Percentiles rank a stretch among this genome's conserved stretches.
Evolutionary conservation across 2,888 invertebrate species (phyloP).

Genomic region (Pediacus dermestoides): DNA sequence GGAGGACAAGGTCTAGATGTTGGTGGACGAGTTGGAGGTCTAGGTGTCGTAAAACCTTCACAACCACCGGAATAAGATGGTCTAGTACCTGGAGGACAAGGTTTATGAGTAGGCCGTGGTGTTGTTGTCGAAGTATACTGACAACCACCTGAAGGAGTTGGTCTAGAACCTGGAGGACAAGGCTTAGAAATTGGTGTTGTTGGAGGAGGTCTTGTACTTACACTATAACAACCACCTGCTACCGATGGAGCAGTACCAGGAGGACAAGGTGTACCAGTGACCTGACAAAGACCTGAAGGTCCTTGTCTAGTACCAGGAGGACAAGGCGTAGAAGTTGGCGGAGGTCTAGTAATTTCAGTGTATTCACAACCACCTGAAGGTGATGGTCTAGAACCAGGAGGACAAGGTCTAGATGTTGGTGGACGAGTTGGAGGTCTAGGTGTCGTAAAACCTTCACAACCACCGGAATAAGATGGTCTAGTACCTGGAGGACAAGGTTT

Average conservation of each 20-base stretch:
- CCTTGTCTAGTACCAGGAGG: neutral
- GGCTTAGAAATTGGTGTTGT: slow-evolving; percentile 15
- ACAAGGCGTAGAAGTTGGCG: neutral
- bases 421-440: slow-evolving; percentile 2
- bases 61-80: slow-evolving; percentile 5
- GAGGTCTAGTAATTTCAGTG: neutral
- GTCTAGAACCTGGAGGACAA: slow-evolving; percentile 18
- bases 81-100: slow-evolving; percentile 2
- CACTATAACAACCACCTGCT: slow-evolving; percentile 8
- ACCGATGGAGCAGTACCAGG: slow-evolving; percentile 12
- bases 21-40: no score
- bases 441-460: neutral
- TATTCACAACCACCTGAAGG: slow-evolving; percentile 4
- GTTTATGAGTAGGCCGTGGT: slow-evolving; percentile 16
- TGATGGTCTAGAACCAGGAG: neutral
- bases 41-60: slow-evolving; percentile 12
- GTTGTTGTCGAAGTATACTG: slow-evolving; percentile 17
- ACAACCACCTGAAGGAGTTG: slow-evolving; percentile 35
- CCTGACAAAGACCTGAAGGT: neutral
- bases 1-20: no score
- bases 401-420: slow-evolving; percentile 8
- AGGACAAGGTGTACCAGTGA: slow-evolving; percentile 20
- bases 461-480: neutral
- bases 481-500: slow-evolving; percentile 22
- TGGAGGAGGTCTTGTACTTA: no score